phyloP scores from a whole-genome alignment of 2,888 invertebrate species.

The Esperia sulphurella region DNA sequence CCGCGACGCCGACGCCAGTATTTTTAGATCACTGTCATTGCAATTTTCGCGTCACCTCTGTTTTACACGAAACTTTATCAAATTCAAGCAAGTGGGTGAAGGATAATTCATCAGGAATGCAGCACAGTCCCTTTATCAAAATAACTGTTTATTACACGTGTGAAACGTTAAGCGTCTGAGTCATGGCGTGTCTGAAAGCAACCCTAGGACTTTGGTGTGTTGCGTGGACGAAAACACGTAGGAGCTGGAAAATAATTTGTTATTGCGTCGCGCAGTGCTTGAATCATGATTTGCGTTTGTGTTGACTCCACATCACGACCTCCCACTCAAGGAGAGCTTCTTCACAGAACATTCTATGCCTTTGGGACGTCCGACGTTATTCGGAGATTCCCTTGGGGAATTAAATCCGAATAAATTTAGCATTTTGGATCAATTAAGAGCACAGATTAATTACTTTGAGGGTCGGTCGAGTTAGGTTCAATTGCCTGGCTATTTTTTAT shows the following conservation, averaged over 20 bases:
- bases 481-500: too few relatives aligned
- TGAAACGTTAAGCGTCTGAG: conserved; percentile 3
- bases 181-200: conserved; percentile 1
- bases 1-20: conserved; percentile 42
- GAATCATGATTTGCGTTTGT: conserved; percentile 7
- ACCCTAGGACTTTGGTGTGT: not conserved
- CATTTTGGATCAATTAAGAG: too few relatives aligned
- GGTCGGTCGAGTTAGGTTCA: too few relatives aligned
- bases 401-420: too few relatives aligned
- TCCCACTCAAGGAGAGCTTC: not conserved
- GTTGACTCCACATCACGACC: conserved; percentile 1
- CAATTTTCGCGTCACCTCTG: conserved; percentile 70
- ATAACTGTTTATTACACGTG: conserved; percentile 20
- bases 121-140: conserved; percentile 26
- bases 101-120: conserved; percentile 48
- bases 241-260: conserved; percentile 9
- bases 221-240: not conserved
- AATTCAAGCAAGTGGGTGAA: conserved; percentile 66
- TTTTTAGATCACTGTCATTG: conserved; percentile 78
- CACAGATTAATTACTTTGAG: too few relatives aligned
- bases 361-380: too few relatives aligned
- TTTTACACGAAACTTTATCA: conserved; percentile 50
- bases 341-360: not conserved
- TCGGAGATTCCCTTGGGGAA: too few relatives aligned
- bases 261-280: conserved; percentile 4